Conservation (phyloP, 2,113 vertebrate genomes). For the Myiozetetes cayanensis region DNA sequence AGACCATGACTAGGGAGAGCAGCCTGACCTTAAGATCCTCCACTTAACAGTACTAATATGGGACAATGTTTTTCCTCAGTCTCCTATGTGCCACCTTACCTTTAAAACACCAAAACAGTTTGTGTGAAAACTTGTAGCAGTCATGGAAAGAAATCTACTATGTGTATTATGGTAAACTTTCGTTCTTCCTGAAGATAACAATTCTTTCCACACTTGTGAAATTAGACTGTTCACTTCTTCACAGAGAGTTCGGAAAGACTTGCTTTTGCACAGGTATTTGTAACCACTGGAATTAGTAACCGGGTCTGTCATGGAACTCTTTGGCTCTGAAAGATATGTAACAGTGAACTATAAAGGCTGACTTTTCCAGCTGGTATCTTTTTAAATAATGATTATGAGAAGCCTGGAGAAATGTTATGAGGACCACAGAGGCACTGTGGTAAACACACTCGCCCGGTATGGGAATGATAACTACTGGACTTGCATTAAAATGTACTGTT, state of each 20-base stretch:
- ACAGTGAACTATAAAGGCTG: not conserved
- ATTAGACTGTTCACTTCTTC: not conserved
- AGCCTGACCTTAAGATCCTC: not conserved
- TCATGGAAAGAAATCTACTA: not conserved
- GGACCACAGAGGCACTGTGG: not conserved
- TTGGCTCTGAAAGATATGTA: not conserved
- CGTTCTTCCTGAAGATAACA: not conserved
- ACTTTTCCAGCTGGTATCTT: not conserved
- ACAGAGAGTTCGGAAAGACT: not conserved
- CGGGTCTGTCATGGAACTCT: not conserved
- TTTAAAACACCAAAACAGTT: not conserved
- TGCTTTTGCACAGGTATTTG: not conserved
- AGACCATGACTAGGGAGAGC: not conserved
- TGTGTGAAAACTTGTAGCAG: not conserved
- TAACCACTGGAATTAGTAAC: not conserved
- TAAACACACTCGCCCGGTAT: accelerated
- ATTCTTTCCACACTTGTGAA: not conserved
- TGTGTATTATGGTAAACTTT: not conserved
- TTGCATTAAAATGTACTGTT: not conserved
- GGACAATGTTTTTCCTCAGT: not conserved
- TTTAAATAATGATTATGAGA: not conserved
- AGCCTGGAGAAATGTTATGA: not conserved
- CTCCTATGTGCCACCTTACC: accelerated
- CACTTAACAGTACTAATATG: not conserved
- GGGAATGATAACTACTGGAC: not conserved